phyloP scores from a whole-genome alignment of 2,113 vertebrate species.

The Chionodraco myersi region DNA sequence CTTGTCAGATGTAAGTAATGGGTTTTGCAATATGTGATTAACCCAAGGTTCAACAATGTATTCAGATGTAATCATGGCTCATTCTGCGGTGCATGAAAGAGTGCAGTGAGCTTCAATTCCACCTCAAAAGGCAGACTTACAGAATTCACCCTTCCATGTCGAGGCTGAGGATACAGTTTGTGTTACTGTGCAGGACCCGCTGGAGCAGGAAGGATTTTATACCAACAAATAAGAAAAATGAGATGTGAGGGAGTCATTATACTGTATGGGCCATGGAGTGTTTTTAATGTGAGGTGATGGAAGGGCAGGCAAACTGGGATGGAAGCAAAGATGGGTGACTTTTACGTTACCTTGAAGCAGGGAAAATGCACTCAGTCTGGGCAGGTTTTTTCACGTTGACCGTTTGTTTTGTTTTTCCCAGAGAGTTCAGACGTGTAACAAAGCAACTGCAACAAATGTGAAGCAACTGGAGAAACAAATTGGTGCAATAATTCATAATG shows the following conservation, averaged over 20 bases:
- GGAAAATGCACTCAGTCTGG: conserved; percentile 4
- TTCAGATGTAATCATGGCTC: conserved; percentile 77
- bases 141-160: conserved; percentile 66
- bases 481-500: neutral
- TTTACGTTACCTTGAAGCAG: conserved; percentile 11
- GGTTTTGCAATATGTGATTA: conserved; percentile 81
- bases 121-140: conserved; percentile 77
- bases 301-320: conserved; percentile 12
- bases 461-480: conserved; percentile 26
- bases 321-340: conserved; percentile 18
- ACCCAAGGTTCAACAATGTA: conserved; percentile 73
- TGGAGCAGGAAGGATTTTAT: conserved; percentile 61
- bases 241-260: conserved; percentile 48
- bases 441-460: conserved; percentile 8
- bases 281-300: conserved; percentile 22
- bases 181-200: conserved; percentile 54
- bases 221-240: conserved; percentile 56
- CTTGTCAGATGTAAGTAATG: conserved; percentile 82
- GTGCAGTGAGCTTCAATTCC: conserved; percentile 74
- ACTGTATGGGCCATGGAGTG: conserved; percentile 12
- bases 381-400: neutral
- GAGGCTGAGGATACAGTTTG: conserved; percentile 62
- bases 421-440: neutral
- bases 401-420: neutral
- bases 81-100: conserved; percentile 64